Evolutionary conservation across 2,113 vertebrate genomes (phyloP), one percentile per base, ranked within the genome.

Genomic region (Sinocyclocheilus rhinocerous): DNA sequence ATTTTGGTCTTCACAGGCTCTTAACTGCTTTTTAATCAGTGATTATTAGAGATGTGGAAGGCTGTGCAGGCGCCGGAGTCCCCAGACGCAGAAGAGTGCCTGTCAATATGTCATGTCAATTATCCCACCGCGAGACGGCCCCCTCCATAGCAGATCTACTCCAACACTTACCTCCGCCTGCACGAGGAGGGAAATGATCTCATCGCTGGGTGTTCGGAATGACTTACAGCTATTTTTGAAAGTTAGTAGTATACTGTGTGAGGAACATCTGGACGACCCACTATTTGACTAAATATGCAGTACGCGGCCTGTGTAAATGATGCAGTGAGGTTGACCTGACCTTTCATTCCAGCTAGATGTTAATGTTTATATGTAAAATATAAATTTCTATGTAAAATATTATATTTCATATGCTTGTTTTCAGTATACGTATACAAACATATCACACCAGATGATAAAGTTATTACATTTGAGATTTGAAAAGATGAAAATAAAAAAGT

Each of bases 1-100:
- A 88, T 96, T 96, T 95, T 94, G 93, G 95, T 95, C 96, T 95
- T 95, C 96, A 94, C 95, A 94, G 96, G 94, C 95, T 96, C 94
- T 95, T 96, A 97, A 97, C 95, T 95, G 90, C 95, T 95, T 97
- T 97, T 97, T 97, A 97, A 98, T 97, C 96, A 97, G 96, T 87
- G 92, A 94, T 97, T 96, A 97, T 96, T 93, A 95, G 95, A 72
- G 91, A 95, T 95, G 88, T 87, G 95, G 94, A 95, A 95, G 89
- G 88, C 92, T 76, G 92, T 65, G 70, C 70, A 85, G 93, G 89
- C 92, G 92, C 92, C 92, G 50, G 89, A 87, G 93, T 90, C 87
- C 90, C 91, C 59, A 88, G 92, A 91, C 90, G 89, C 61, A 36
- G 92, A 92, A 94, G 91, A 95, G 95, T 95, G 96, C 93, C 94